Conservation (phyloP, 2,113 vertebrate genomes). For the Uria aalge region DNA sequence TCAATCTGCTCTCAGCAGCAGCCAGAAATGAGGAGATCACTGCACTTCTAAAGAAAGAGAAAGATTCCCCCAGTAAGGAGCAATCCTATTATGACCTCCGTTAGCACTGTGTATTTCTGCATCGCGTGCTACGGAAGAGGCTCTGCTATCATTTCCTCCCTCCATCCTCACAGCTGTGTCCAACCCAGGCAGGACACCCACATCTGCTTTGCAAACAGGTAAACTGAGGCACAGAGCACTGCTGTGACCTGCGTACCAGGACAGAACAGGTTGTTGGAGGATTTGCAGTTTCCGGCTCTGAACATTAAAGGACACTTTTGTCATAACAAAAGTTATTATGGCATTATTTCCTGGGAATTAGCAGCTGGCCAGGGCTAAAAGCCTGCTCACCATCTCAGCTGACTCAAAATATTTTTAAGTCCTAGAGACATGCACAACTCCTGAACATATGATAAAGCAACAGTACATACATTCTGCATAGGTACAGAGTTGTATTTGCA, state of each 20-base stretch:
- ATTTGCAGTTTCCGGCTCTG: neutral
- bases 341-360: neutral
- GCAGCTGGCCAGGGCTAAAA: neutral
- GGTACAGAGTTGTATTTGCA: neutral
- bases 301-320: neutral
- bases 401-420: neutral
- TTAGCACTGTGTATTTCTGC: fast-evolving
- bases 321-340: neutral
- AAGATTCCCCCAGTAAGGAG: neutral
- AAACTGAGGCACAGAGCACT: neutral
- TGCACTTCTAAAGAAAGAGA: neutral
- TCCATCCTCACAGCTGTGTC: neutral
- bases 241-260: neutral
- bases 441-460: neutral
- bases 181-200: neutral
- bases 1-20: neutral
- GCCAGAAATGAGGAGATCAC: neutral
- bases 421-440: neutral
- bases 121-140: fast-evolving
- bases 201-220: neutral
- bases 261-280: neutral
- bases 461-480: neutral
- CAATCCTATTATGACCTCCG: fast-evolving
- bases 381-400: neutral
- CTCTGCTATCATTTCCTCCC: neutral